Evolutionary conservation across 2,888 invertebrate genomes (phyloP).

Genomic region (Phania funesta): DNA sequence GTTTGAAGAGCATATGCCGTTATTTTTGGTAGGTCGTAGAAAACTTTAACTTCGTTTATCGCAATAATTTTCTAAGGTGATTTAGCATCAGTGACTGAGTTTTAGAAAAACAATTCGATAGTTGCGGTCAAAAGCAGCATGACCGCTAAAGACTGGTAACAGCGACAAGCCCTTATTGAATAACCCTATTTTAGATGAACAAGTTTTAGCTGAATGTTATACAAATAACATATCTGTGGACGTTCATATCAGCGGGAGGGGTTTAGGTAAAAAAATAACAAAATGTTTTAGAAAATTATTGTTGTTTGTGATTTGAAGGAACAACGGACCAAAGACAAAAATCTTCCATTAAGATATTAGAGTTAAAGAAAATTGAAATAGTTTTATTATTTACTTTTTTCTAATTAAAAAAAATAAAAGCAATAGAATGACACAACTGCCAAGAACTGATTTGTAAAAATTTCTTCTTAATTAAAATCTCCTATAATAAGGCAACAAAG

Average conservation of each 20-base stretch:
- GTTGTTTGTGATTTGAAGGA: neutral
- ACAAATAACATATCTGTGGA: neutral
- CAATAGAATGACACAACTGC: neutral
- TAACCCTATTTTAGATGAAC: too few species aligned
- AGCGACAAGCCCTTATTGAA: too few species aligned
- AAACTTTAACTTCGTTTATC: too few species aligned
- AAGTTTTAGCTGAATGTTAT: too few species aligned
- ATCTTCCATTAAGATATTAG: constrained; percentile 40
- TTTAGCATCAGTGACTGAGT: too few species aligned
- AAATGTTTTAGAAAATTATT: neutral
- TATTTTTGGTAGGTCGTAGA: too few species aligned
- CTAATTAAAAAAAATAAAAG: neutral
- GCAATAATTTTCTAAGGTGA: too few species aligned
- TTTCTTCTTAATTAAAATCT: constrained; percentile 21
- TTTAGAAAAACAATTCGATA: too few species aligned
- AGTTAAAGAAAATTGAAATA: constrained; percentile 11
- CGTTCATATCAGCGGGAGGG: neutral
- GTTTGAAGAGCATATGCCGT: too few species aligned
- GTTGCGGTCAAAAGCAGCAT: too few species aligned
- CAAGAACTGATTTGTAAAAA: neutral
- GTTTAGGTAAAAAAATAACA: neutral
- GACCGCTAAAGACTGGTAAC: too few species aligned
- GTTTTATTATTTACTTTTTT: constrained; percentile 10
- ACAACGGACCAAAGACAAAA: neutral
- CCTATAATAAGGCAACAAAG: neutral